Conservation (phyloP, 2,888 invertebrate species). For the Leucoptera coffeella region DNA sequence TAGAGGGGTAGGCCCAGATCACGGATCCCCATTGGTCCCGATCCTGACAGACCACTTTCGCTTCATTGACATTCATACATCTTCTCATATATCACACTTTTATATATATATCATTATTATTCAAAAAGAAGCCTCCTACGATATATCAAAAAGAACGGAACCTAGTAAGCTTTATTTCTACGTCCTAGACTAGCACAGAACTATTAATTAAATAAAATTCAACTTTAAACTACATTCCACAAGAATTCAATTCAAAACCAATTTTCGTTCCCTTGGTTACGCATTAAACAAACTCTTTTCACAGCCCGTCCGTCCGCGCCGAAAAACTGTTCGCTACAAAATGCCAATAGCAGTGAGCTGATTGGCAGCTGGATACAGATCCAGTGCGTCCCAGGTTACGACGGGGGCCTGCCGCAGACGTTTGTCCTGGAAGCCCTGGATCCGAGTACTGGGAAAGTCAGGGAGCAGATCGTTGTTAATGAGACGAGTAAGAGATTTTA, state of each 20-base stretch:
- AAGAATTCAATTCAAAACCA: no score
- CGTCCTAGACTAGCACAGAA: no score
- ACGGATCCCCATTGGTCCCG: not conserved
- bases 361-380: constrained; percentile 58
- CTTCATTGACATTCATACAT: not conserved
- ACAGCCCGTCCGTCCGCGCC: constrained; percentile 75
- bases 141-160: no score
- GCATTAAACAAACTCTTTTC: no score
- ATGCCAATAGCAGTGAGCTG: constrained; percentile 36
- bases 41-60: not conserved
- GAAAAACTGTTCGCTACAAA: constrained; percentile 79
- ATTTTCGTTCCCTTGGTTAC: no score
- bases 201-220: no score
- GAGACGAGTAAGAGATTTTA: constrained; percentile 21
- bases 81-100: not conserved
- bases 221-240: no score
- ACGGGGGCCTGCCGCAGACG: constrained; percentile 81
- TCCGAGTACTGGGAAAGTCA: constrained; percentile 61
- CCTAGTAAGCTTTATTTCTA: no score
- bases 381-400: constrained; percentile 82
- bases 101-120: no score
- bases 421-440: constrained; percentile 81
- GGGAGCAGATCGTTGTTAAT: constrained; percentile 63
- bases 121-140: no score
- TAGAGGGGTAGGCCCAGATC: not conserved